Evolutionary conservation across 2,797 vertebrate species (phyloP), one percentile per base, ranked within the genome.

Genomic region (Rhinophrynus dorsalis): DNA sequence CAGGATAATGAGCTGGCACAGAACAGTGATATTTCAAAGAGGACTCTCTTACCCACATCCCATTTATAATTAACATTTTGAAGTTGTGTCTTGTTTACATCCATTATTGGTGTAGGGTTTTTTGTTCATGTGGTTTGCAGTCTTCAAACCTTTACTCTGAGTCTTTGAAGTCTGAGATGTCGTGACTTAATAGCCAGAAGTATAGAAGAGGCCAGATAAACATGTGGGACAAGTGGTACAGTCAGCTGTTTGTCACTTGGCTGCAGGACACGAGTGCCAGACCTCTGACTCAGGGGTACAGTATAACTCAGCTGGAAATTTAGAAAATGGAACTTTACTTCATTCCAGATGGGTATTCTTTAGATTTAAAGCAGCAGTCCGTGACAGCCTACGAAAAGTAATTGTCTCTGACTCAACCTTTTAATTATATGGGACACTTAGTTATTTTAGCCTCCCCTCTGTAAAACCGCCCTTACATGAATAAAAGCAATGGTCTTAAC

Each of bases 1-100:
- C 21, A 24, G 10, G 45, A 37, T 42, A 24, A 58, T 26, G 42
- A 50, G 42, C 60, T 50, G 42, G 52, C 2, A 57, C 1, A 44
- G 13, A 58, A 72, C 6, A 21, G 13, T 27, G 20, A 26, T 1
- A 59, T 64, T 51, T 72, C 61, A 72, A 72, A 72, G 54, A 26
- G 48, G 48, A 30, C 42, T 57, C 23, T 30, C 3, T 21, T 32
- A 52, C 61, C 69, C 69, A 65, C 69, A 72, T 72, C 44, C 61
- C 50, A 62, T 45, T 70, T 33, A 33, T 58, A 65, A 59, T 72
- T 42, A 52, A 52, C 38, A 72, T 42, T 58, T 65, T 58, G 54
- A 72, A 65, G 54, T 48, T 17, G 30, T 20, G 59, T 20, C 69
- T 58, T 59, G 69, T 72, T 72, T 72, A 65, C 61, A 51, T 33